Conservation (phyloP, 2,888 invertebrate species). For the Ophion costatus region DNA sequence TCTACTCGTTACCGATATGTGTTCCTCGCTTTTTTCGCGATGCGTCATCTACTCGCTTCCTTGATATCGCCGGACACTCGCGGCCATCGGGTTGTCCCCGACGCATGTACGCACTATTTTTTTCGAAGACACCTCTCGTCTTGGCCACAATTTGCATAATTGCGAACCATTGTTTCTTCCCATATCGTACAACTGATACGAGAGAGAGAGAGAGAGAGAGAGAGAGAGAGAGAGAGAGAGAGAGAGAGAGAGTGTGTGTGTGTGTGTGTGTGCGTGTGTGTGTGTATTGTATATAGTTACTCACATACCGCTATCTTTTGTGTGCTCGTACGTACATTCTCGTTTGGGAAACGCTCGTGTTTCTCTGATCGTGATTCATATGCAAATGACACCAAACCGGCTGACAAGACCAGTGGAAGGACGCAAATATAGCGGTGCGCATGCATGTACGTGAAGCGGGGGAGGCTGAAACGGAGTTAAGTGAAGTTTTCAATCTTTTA, state of each 20-base stretch:
- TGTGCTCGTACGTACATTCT: constrained; percentile 68
- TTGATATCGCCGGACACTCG: too few relatives aligned
- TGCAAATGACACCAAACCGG: constrained; percentile 76
- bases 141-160: constrained; percentile 78
- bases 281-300: not conserved
- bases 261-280: too few relatives aligned
- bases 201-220: too few relatives aligned
- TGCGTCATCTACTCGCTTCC: not conserved
- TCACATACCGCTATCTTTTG: constrained; percentile 14
- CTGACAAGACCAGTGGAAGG: constrained; percentile 32
- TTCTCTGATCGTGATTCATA: constrained; percentile 81
- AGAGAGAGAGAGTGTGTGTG: too few relatives aligned
- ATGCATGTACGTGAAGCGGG: constrained; percentile 31
- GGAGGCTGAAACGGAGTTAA: constrained; percentile 17
- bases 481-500: constrained; percentile 5
- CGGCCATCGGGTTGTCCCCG: too few relatives aligned
- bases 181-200: constrained; percentile 75
- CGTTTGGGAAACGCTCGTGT: constrained; percentile 72
- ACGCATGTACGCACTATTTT: constrained; percentile 16
- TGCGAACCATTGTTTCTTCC: constrained; percentile 81
- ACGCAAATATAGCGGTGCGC: constrained; percentile 22
- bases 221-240: too few relatives aligned
- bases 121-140: constrained; percentile 70
- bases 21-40: not conserved
- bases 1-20: not conserved